Base-by-base conservation (phyloP, 2,113 vertebrate species). In the Nibea coibor region DNA sequence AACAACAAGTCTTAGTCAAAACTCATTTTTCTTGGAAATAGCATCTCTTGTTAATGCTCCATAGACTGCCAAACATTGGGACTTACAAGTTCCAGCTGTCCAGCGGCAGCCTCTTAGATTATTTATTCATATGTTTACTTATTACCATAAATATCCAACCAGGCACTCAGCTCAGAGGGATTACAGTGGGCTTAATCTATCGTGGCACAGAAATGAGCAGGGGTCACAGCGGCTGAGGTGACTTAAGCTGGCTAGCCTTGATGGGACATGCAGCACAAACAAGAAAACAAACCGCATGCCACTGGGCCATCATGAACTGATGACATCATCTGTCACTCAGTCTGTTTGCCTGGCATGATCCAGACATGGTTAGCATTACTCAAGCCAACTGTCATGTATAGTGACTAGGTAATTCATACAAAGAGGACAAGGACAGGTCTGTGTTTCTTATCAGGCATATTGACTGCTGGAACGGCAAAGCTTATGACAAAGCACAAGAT, bases 91-190 rank as follows among this genome's bases (percentile, higher is more conserved):
- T 82, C 79, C 86, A 90, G 84, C 86, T 89, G 91, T 88, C 87
- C 80, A 87, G 70, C 64, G 42, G 87, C 85, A 78, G 85, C 76
- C 48, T 81, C 87, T 85, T 70, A 83, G 87, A 90, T 92, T 91
- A 93, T 93, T 92, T 91, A 91, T 94, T 93, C 89, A 92, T 91
- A 90, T 91, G 87, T 93, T 93, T 90, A 89, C 92, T 93, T 92
- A 92, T 92, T 90, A 92, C 89, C 85, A 87, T 89, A 85, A 92
- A 89, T 84, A 93, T 93, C 93, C 90, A 89, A 88, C 83, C 68
- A 88, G 88, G 90, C 84, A 75, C 82, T 80, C 65, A 61, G 82
- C 81, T 91, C 78, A 82, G 83, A 77, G 81, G 88, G 93, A 94
- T 95, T 94, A 94, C 88, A 90, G 77, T 73, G 75, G 70, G 67